Base-by-base conservation (phyloP, 2,888 invertebrate genomes). In the Leucania comma region DNA sequence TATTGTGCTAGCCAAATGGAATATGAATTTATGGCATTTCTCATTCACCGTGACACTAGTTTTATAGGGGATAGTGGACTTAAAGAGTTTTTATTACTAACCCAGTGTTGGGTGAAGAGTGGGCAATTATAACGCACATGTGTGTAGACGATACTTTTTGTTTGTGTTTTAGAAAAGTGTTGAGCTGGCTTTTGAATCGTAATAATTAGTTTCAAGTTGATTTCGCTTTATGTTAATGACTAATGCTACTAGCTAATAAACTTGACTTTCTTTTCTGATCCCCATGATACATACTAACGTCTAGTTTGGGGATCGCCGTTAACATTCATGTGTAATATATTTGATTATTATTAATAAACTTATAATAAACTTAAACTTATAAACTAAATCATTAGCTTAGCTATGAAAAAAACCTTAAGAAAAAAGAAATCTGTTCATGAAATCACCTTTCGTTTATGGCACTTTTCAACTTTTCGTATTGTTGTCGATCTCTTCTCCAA, bases 21-120 rank as follows among this genome's bases (percentile, higher is more conserved):
- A 83, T 83, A 83, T 83, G 62, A 80, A 81, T 81, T 81, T 83
- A 81, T 83, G 70, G 73, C 72, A 68, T 75, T 76, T 68, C 81
- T 53, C 66, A 60, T 70, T 68, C 75, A 76, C 80, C 76, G 83
- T 80, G 68, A 59, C 58, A 72, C 69, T 50, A 38, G 51, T 46
- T 82, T 82, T 80, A 82, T 80, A 57, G 58, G 48, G 53, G 67
- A 80, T 65, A 58, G 69, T 70, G 59, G 62, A 53, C 50, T 24
- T 68, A 48, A 65, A 57, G n/a, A 22, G 54, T 38, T 68, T 74
- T 74, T 72, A 68, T 65, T 72, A 56, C 50, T 54, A 12, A 29
- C 35, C 50, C 66, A 62, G 54, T 29, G 62, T n/a, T 77, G 58
- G 38, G n/a, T 14, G 17, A 51, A 24, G 38, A 26, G 54, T 48